Evolutionary conservation across 2,888 invertebrate species (phyloP).

Genomic region (Epistrophe grossulariae): DNA sequence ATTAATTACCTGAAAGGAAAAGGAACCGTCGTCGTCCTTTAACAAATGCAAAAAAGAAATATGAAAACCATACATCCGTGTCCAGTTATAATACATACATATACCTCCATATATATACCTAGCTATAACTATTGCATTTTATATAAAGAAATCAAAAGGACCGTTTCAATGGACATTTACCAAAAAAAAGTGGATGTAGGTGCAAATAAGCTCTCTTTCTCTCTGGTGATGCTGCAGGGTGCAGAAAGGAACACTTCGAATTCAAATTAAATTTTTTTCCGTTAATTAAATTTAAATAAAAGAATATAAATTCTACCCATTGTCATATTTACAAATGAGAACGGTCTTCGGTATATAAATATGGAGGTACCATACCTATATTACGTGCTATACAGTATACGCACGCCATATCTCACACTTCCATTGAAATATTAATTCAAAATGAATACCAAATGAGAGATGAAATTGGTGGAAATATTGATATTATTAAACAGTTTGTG

Average conservation of each 20-base stretch:
- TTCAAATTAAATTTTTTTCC: constrained; percentile 53
- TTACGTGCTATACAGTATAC: neutral
- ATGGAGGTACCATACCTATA: neutral
- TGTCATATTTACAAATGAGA: constrained; percentile 24
- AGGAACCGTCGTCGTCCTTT: constrained; percentile 32
- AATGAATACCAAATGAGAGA: constrained; percentile 70
- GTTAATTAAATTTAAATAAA: constrained; percentile 67
- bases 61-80: constrained; percentile 22
- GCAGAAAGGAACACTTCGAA: constrained; percentile 29
- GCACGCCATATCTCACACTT: constrained; percentile 12
- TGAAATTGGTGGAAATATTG: constrained; percentile 69
- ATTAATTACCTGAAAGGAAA: constrained; percentile 68
- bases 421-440: constrained; percentile 43
- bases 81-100: neutral
- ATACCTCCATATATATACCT: neutral
- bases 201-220: constrained; percentile 46
- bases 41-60: constrained; percentile 41
- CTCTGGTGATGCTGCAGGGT: neutral
- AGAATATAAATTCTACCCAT: constrained; percentile 34
- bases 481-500: constrained; percentile 69
- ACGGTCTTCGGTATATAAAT: neutral
- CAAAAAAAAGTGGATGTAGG: constrained; percentile 38
- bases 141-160: constrained; percentile 47
- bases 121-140: neutral
- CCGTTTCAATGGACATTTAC: constrained; percentile 52